Evolutionary conservation across 2,888 invertebrate genomes (phyloP).

Genomic region (Lymantria dispar): DNA sequence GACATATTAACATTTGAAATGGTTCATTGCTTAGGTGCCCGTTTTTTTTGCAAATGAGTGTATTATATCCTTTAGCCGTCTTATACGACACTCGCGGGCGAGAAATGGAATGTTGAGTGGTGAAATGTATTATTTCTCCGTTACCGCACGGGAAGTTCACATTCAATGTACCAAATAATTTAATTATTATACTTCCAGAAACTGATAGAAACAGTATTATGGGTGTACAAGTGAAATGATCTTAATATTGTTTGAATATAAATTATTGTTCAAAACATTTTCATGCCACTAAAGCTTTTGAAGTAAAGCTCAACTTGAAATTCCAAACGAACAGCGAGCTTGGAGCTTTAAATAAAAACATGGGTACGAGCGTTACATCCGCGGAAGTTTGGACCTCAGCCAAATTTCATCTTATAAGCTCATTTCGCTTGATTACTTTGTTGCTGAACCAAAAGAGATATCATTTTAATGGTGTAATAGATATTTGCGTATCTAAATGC

Average conservation of each 20-base stretch:
- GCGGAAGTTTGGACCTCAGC: slow-evolving; percentile 39
- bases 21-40: no score
- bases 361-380: slow-evolving; percentile 19
- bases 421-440: slow-evolving; percentile 53
- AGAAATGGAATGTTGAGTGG: no score
- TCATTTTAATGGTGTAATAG: slow-evolving; percentile 51
- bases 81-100: no score
- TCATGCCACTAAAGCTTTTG: slow-evolving; percentile 17
- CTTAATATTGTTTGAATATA: neutral
- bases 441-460: slow-evolving; percentile 53
- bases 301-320: slow-evolving; percentile 17
- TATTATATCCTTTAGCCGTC: no score
- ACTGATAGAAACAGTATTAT: neutral
- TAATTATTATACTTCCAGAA: neutral
- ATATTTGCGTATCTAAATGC: slow-evolving; percentile 24
- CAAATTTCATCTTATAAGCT: slow-evolving; percentile 47
- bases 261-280: slow-evolving; percentile 6
- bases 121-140: no score
- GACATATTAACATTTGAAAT: no score
- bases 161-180: neutral
- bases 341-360: slow-evolving; percentile 39
- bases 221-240: neutral
- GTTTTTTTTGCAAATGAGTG: no score
- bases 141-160: no score
- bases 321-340: slow-evolving; percentile 26